These are phyloP conservation scores for Catharus fuscescens DNA, from an alignment of 2,113 vertebrate species.

Conservation along the genomic window DNA sequence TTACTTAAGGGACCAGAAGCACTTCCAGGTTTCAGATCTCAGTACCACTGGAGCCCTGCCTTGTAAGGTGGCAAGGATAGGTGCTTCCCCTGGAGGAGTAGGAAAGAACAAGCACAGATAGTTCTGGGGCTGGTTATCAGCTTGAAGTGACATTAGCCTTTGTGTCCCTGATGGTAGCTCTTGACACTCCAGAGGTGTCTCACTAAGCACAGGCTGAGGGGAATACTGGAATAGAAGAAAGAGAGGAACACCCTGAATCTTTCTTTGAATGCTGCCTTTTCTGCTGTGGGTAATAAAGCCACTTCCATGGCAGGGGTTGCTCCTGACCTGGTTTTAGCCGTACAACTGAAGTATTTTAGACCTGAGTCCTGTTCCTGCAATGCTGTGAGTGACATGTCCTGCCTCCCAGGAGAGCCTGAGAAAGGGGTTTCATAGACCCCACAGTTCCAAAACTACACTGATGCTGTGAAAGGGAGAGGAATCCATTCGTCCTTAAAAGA, in stretches of 20 bases:
- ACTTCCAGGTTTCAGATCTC: neutral
- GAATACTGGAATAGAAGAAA: neutral
- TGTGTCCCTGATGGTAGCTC: neutral
- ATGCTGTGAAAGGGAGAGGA: neutral
- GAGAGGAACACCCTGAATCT: neutral
- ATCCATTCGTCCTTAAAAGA: neutral
- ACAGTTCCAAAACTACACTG: neutral
- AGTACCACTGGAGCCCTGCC: neutral
- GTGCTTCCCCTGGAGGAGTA: neutral
- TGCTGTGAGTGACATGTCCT: neutral
- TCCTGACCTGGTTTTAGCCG: neutral
- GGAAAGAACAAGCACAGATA: neutral
- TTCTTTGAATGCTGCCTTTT: neutral
- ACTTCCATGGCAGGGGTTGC: neutral
- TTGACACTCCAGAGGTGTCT: neutral
- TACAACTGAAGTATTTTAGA: neutral
- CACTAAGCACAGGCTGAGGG: neutral
- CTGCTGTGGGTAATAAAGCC: neutral
- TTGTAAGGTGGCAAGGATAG: neutral
- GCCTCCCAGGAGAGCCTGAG: neutral
- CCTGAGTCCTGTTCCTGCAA: neutral
- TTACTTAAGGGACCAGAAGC: neutral
- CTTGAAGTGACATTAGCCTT: neutral
- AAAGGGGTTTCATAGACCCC: neutral
- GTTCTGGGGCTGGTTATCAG: neutral